phyloP scores from a whole-genome alignment of 1,140 invertebrate species.

The Cydia splendana region DNA sequence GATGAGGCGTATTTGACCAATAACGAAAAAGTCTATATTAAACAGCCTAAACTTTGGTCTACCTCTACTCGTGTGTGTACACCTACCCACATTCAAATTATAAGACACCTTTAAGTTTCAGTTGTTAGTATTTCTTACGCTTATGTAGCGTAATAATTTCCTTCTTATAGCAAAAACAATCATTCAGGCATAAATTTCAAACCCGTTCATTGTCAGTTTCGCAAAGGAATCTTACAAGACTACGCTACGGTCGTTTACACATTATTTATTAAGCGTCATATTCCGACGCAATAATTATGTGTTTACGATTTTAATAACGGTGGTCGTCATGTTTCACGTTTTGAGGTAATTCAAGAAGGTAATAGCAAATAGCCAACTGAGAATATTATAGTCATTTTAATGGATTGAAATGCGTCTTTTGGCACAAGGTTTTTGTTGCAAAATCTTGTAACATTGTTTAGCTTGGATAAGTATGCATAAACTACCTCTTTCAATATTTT shows the following conservation, averaged over 20 bases:
- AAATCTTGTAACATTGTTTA: not conserved
- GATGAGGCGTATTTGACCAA: too few relatives aligned
- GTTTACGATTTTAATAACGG: slow-evolving; percentile 17
- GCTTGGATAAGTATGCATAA: not conserved
- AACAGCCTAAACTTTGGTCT: too few relatives aligned
- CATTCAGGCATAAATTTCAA: not conserved
- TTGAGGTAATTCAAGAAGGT: not conserved
- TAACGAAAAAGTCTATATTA: not conserved
- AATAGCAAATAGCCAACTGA: not conserved
- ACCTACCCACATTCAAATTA: too few relatives aligned
- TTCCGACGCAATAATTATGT: slow-evolving; percentile 4
- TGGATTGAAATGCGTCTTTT: slow-evolving; percentile 9
- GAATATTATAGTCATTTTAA: not conserved
- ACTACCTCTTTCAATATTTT: not conserved
- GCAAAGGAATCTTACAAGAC: slow-evolving; percentile 10
- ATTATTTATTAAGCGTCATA: slow-evolving; percentile 22
- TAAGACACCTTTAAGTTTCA: too few relatives aligned
- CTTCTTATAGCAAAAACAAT: too few relatives aligned
- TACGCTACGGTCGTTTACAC: not conserved
- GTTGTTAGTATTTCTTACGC: too few relatives aligned
- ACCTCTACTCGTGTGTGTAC: too few relatives aligned
- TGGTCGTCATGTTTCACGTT: slow-evolving; percentile 5
- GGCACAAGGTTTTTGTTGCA: slow-evolving; percentile 17
- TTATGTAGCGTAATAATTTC: too few relatives aligned
- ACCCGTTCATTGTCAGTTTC: not conserved